These are phyloP conservation scores for Zeuzera pyrina DNA, from an alignment of 2,888 invertebrate genomes.

Conservation along the genomic window DNA sequence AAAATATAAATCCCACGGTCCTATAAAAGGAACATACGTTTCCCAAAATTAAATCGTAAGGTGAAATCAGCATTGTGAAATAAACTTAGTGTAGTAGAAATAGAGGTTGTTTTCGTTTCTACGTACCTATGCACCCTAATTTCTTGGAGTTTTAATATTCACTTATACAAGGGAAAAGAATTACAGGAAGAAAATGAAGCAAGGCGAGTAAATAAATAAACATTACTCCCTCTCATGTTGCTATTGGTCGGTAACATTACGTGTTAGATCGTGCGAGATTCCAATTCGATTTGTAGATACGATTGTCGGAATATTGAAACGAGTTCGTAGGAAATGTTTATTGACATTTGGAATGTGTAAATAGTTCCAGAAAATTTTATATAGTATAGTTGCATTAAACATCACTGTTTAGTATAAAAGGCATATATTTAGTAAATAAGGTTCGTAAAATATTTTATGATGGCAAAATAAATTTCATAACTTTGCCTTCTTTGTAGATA, in stretches of 20 bases:
- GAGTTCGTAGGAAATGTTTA: constrained; percentile 34
- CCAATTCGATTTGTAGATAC: constrained; percentile 65
- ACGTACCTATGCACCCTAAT: constrained; percentile 32
- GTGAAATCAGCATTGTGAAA: constrained; percentile 20
- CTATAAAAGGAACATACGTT: constrained; percentile 2
- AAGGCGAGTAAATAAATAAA: constrained; percentile 63
- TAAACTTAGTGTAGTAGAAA: constrained; percentile 23
- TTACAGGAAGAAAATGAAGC: constrained; percentile 67
- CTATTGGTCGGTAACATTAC: constrained; percentile 44
- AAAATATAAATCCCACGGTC: constrained; percentile 16
- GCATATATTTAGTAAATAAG: no score
- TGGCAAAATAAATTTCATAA: no score
- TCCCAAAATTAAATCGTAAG: constrained; percentile 36
- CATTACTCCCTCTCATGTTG: constrained; percentile 37
- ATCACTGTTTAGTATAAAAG: no score
- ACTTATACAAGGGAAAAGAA: constrained; percentile 66
- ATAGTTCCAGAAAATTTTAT: no score
- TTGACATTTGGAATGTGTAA: no score
- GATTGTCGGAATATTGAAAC: constrained; percentile 30
- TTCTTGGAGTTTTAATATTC: constrained; percentile 61
- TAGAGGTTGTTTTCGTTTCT: constrained; percentile 24
- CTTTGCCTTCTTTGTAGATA: no score
- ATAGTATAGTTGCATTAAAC: no score
- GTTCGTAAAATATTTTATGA: no score
- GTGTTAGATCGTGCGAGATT: constrained; percentile 55